These are phyloP conservation scores for Diloba caeruleocephala DNA, from an alignment of 2,888 invertebrate genomes.

Conservation along the genomic window DNA sequence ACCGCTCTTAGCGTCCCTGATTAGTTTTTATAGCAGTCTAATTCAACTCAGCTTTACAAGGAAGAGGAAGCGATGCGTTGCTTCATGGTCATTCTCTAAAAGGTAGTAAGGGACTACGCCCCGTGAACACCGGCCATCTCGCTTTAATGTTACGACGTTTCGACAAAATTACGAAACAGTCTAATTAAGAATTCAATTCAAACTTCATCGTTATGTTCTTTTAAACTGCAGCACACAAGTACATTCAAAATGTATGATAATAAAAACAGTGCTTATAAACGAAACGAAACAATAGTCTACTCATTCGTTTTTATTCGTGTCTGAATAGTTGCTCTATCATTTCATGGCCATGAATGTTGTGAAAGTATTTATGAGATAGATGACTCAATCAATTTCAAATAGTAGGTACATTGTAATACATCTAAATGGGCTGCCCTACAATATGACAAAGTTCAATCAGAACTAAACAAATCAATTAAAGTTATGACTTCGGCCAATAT, in stretches of 20 bases:
- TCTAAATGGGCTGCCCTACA: slow-evolving; percentile 29
- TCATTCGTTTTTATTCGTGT: slow-evolving; percentile 3
- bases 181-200: slow-evolving; percentile 46
- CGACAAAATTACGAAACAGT: slow-evolving; percentile 40
- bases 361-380: slow-evolving; percentile 14
- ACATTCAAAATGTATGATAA: slow-evolving; percentile 12
- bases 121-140: slow-evolving; percentile 41
- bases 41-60: slow-evolving; percentile 62
- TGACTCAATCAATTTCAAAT: slow-evolving; percentile 20
- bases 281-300: neutral
- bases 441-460: slow-evolving; percentile 28
- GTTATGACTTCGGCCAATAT: slow-evolving; percentile 50
- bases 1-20: slow-evolving; percentile 72
- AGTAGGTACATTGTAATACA: slow-evolving; percentile 17
- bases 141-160: slow-evolving; percentile 46
- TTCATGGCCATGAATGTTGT: slow-evolving; percentile 5
- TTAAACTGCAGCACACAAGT: slow-evolving; percentile 13
- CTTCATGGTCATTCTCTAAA: slow-evolving; percentile 43
- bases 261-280: slow-evolving; percentile 11
- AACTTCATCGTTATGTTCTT: slow-evolving; percentile 40
- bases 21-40: slow-evolving; percentile 76
- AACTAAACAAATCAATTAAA: slow-evolving; percentile 50
- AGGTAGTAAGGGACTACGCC: slow-evolving; percentile 49
- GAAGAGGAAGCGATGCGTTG: slow-evolving; percentile 57
- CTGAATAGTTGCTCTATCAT: slow-evolving; percentile 1